Evolutionary conservation across 2,113 vertebrate species (phyloP).

Genomic region (Delphinus delphis): DNA sequence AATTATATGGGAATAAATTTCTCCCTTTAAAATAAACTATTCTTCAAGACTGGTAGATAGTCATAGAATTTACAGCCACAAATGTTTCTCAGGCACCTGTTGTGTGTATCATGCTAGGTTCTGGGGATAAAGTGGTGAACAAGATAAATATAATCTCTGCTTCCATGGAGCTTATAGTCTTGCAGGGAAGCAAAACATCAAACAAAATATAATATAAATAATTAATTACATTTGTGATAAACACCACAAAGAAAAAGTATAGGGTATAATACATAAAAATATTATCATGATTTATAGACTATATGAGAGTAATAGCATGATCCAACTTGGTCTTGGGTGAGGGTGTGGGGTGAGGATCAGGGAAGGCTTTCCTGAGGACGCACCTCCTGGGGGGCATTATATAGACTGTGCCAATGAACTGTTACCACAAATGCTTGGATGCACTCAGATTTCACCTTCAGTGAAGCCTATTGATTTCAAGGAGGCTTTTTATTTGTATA

Average conservation of each 20-base stretch:
- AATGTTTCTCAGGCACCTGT: not conserved
- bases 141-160: not conserved
- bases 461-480: not conserved
- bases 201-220: not conserved
- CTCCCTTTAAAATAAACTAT: not conserved
- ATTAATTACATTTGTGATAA: not conserved
- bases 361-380: not conserved
- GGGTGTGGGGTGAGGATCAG: not conserved
- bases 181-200: not conserved
- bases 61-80: not conserved
- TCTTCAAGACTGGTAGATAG: not conserved
- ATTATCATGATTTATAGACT: not conserved
- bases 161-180: not conserved
- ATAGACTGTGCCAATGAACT: not conserved
- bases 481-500: not conserved
- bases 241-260: not conserved
- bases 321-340: not conserved
- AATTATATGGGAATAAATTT: not conserved
- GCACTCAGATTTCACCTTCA: not conserved
- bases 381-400: rapidly evolving
- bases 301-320: not conserved
- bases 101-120: not conserved
- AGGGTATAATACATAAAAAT: not conserved
- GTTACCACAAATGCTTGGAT: not conserved
- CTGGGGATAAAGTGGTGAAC: not conserved